These are phyloP conservation scores for Pelecanus crispus DNA, from an alignment of 2,113 vertebrate species.

Conservation along the genomic window DNA sequence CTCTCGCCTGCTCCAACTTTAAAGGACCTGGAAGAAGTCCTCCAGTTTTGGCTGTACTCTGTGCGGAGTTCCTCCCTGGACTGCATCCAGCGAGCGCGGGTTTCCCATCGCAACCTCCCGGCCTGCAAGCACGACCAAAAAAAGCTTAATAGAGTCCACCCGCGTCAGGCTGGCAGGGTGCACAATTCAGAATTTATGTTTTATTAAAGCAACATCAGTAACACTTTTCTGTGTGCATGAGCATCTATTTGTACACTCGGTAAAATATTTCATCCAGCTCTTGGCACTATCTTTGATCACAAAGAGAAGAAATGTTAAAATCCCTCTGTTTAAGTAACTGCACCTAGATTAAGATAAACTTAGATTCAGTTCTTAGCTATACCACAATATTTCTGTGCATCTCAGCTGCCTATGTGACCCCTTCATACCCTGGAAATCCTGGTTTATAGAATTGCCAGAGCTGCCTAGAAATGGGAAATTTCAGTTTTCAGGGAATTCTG, in stretches of 20 bases:
- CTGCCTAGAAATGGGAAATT: accelerated
- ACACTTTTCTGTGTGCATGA: not conserved
- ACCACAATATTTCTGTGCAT: accelerated
- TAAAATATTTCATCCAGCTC: not conserved
- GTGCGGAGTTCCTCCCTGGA: conserved; percentile 16
- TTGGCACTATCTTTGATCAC: not conserved
- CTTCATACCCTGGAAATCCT: not conserved
- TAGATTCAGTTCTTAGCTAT: not conserved
- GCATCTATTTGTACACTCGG: not conserved
- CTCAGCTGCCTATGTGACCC: not conserved
- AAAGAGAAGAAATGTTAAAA: not conserved
- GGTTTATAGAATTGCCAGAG: not conserved
- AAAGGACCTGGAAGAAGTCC: not conserved
- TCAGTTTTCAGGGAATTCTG: not conserved
- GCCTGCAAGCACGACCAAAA: not conserved
- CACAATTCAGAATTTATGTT: not conserved
- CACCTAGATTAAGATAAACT: not conserved
- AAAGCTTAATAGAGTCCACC: not conserved
- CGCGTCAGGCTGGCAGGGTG: not conserved
- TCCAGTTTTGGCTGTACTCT: not conserved
- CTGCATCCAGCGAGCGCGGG: not conserved
- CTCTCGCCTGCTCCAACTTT: not conserved
- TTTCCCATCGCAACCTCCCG: conserved; percentile 1
- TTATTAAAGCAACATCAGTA: not conserved
- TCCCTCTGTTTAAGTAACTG: not conserved